Evolutionary conservation across 2,113 vertebrate genomes (phyloP).

Genomic region (Upupa epops): DNA sequence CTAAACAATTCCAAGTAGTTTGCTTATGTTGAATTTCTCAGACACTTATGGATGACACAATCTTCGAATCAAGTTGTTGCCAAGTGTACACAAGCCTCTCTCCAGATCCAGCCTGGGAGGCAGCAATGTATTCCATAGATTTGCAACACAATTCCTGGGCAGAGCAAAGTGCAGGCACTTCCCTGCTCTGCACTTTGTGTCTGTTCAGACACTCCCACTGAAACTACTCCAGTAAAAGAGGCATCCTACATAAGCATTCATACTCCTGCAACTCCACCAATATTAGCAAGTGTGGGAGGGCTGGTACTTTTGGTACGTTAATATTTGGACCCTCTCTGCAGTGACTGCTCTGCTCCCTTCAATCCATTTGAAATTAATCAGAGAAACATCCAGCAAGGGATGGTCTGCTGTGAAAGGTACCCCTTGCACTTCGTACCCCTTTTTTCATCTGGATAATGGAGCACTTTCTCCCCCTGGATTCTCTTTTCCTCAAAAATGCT

Average conservation of each 20-base stretch:
- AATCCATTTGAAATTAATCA: slow-evolving; percentile 47
- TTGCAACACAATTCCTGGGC: slow-evolving; percentile 42
- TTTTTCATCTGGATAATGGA: background rate
- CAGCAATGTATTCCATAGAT: background rate
- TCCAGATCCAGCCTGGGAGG: background rate
- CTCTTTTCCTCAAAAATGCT: slow-evolving; percentile 12
- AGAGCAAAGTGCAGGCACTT: background rate
- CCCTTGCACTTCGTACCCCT: background rate
- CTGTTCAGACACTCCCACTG: background rate
- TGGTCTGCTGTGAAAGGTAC: background rate
- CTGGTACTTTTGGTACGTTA: background rate
- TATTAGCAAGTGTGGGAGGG: background rate
- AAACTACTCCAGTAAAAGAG: background rate
- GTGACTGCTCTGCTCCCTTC: background rate
- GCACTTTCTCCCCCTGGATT: background rate
- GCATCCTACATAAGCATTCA: slow-evolving; percentile 4
- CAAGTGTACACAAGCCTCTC: slow-evolving; percentile 3
- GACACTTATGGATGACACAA: background rate
- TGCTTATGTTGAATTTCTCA: slow-evolving; percentile 30
- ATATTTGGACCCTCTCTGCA: background rate
- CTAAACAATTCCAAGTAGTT: background rate
- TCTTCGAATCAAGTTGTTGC: slow-evolving; percentile 2
- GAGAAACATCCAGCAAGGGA: background rate
- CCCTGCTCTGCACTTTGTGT: background rate
- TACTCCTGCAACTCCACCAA: background rate